phyloP scores from a whole-genome alignment of 2,113 vertebrate species.

The Bungarus multicinctus region DNA sequence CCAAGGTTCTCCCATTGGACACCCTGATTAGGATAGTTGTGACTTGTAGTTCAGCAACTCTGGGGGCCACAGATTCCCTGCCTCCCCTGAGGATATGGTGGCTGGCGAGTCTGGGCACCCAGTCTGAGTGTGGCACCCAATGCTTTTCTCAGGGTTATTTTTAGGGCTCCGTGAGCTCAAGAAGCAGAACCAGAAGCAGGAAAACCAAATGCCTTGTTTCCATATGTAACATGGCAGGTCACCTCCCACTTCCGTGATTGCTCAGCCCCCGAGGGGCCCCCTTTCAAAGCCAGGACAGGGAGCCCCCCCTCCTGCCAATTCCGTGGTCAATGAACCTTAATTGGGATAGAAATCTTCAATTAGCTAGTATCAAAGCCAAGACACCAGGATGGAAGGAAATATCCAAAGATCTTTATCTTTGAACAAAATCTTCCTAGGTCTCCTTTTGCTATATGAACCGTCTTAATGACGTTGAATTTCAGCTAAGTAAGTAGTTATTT shows the following conservation, averaged over 20 bases:
- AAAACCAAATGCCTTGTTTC: not conserved
- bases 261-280: not conserved
- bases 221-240: not conserved
- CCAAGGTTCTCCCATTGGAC: not conserved
- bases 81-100: not conserved
- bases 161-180: not conserved
- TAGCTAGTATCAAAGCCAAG: conserved; percentile 65
- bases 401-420: conserved; percentile 68
- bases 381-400: conserved; percentile 53
- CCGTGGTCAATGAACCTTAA: conserved; percentile 46
- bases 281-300: conserved; percentile 12
- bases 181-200: not conserved
- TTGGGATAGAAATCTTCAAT: conserved; percentile 53
- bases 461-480: conserved; percentile 67
- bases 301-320: not conserved
- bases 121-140: not conserved
- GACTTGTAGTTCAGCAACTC: not conserved
- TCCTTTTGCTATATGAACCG: conserved; percentile 61
- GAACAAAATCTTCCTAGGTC: conserved; percentile 66
- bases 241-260: not conserved
- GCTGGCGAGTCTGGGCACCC: not conserved
- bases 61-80: not conserved
- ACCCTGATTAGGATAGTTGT: not conserved
- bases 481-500: conserved; percentile 59
- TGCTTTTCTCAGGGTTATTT: not conserved